Evolutionary conservation across 2,113 vertebrate species (phyloP).

Genomic region (Hoplias malabaricus): DNA sequence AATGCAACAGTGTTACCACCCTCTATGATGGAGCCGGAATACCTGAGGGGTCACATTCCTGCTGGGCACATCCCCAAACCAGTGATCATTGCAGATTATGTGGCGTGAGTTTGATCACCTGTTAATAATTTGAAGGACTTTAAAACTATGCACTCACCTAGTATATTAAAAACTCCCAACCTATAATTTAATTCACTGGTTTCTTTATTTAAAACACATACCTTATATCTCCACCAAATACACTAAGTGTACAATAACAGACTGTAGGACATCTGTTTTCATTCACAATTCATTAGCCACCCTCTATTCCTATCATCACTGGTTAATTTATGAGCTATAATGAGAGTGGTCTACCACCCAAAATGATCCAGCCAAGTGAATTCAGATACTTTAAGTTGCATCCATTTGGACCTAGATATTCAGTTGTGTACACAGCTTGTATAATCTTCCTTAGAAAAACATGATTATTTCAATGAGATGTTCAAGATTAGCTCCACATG

Average conservation of each 20-base stretch:
- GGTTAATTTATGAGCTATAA: not conserved
- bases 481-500: too few species aligned
- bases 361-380: not conserved
- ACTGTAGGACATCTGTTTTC: too few species aligned
- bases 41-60: slow-evolving; percentile 86
- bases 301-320: not conserved
- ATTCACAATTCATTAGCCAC: not conserved
- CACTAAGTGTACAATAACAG: not conserved
- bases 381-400: too few species aligned
- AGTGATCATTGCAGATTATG: slow-evolving; percentile 90
- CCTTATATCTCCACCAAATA: not conserved
- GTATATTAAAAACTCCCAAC: too few species aligned
- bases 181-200: too few species aligned
- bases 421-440: too few species aligned
- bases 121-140: too few species aligned
- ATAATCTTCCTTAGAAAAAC: too few species aligned
- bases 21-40: slow-evolving; percentile 76
- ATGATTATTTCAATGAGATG: too few species aligned
- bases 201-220: not conserved
- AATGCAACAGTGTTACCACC: slow-evolving; percentile 10
- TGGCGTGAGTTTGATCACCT: slow-evolving; percentile 92
- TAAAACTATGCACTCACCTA: too few species aligned
- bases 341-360: not conserved
- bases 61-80: slow-evolving; percentile 93
- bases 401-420: too few species aligned